phyloP scores from a whole-genome alignment of 2,888 invertebrate species.

The Heterodera filipjevi region DNA sequence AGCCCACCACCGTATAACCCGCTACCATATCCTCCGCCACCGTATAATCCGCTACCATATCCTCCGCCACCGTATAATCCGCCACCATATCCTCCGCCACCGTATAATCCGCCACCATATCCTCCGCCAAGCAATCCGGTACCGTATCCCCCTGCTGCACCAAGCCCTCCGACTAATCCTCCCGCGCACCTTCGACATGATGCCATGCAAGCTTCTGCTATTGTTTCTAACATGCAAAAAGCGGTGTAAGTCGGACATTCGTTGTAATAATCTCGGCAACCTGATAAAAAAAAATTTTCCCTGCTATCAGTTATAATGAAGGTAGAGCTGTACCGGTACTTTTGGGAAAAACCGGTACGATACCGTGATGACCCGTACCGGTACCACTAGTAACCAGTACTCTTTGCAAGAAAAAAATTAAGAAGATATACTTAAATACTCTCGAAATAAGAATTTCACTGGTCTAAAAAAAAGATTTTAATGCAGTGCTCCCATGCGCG shows the following conservation, averaged over 20 bases:
- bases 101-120: neutral
- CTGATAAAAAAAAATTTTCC: too few relatives aligned
- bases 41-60: neutral
- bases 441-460: too few relatives aligned
- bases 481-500: too few relatives aligned
- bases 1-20: neutral
- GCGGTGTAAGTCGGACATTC: neutral
- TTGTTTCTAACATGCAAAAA: neutral
- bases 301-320: too few relatives aligned
- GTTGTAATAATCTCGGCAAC: neutral
- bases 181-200: neutral
- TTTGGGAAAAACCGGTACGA: too few relatives aligned
- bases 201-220: neutral
- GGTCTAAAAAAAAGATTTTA: too few relatives aligned
- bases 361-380: too few relatives aligned
- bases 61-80: neutral
- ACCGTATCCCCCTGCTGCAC: neutral
- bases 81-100: neutral
- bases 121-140: conserved; percentile 4
- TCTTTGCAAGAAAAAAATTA: too few relatives aligned
- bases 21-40: neutral
- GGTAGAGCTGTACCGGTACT: too few relatives aligned
- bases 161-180: neutral
- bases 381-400: too few relatives aligned
- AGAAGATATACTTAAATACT: too few relatives aligned